These are phyloP conservation scores for Eucidaris tribuloides DNA, from an alignment of 35 echinoderm and acorn worm genomes.

Conservation along the genomic window DNA sequence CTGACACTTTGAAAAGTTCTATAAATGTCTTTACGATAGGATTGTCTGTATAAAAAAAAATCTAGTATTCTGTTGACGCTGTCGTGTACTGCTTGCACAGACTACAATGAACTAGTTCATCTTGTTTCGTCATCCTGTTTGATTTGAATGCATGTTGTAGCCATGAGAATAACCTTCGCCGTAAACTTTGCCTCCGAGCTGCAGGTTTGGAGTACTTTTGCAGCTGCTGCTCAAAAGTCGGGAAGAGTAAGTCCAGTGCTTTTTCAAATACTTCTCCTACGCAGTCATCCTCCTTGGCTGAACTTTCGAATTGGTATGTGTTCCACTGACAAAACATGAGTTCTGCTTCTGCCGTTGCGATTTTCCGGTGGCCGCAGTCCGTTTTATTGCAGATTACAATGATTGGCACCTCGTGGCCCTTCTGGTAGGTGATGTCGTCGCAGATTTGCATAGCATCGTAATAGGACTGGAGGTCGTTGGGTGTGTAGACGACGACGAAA, in stretches of 20 bases:
- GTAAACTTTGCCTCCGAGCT: no score
- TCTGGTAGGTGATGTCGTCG: neutral
- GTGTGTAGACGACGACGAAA: constrained; percentile 28
- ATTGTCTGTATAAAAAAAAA: no score
- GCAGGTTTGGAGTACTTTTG: no score
- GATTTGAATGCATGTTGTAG: no score
- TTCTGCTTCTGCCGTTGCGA: neutral
- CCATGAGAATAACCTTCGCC: no score
- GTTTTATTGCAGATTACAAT: constrained; percentile 20
- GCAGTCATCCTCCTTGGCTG: neutral
- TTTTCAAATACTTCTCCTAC: neutral
- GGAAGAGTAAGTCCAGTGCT: neutral
- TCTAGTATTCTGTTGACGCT: no score
- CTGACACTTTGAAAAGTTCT: no score
- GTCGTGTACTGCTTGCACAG: no score
- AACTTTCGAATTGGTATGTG: neutral
- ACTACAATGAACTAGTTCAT: no score
- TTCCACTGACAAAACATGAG: constrained; percentile 16
- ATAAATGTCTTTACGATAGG: no score
- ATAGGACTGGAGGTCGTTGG: constrained; percentile 6
- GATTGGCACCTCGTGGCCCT: neutral
- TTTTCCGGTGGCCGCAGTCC: neutral
- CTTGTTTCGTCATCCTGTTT: no score
- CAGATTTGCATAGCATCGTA: neutral
- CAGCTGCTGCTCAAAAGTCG: no score